Evolutionary conservation across 1,140 invertebrate species (phyloP).

Genomic region (Brachionus paranguensis): DNA sequence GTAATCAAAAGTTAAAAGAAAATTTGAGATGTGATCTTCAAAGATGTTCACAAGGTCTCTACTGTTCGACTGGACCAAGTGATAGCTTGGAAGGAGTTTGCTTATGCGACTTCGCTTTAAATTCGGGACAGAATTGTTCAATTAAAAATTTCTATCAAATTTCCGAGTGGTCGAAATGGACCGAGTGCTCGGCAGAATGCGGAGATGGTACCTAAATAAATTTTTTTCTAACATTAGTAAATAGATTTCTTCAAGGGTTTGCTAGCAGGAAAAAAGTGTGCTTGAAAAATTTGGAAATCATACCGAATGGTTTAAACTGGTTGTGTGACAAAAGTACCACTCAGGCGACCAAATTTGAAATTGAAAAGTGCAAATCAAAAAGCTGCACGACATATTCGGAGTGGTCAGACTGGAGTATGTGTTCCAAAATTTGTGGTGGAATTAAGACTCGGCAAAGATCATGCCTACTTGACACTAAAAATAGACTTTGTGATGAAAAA

Average conservation of each 20-base stretch:
- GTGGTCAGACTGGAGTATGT: constrained; percentile 22
- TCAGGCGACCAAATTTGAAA: neutral
- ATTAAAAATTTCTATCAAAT: neutral
- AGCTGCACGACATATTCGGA: neutral
- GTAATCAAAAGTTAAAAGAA: constrained; percentile 5
- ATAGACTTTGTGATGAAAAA: neutral
- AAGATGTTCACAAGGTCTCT: neutral
- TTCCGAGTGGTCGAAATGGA: constrained; percentile 67
- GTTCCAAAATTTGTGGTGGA: constrained; percentile 36
- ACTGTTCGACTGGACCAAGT: neutral
- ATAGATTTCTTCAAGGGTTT: neutral
- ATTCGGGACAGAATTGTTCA: neutral
- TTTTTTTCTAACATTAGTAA: too few species aligned
- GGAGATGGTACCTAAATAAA: constrained; percentile 79
- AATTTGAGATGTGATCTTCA: constrained; percentile 11
- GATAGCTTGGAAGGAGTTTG: neutral
- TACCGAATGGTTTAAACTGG: neutral
- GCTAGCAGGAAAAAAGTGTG: neutral
- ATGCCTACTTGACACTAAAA: neutral
- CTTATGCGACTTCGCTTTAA: neutral
- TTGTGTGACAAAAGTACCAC: neutral
- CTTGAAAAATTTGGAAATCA: neutral
- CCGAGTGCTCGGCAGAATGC: constrained; percentile 73
- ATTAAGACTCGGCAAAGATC: neutral
- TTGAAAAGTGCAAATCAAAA: neutral